Conservation (phyloP, 2,797 vertebrate species). For the Smutsia gigantea region DNA sequence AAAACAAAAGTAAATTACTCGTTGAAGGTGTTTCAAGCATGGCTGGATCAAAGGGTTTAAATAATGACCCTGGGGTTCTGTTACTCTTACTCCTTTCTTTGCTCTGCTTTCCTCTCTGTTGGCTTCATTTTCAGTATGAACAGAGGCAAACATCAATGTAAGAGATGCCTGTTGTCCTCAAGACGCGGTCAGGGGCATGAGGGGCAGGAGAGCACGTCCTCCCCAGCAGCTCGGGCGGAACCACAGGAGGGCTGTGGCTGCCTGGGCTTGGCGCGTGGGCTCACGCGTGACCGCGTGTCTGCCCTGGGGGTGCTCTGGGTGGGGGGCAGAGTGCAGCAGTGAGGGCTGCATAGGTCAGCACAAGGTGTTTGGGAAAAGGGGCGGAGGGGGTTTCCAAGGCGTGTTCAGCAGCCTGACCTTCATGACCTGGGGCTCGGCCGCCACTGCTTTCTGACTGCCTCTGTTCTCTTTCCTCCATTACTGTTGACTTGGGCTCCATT, state of each 20-base stretch:
- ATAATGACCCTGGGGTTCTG: not conserved
- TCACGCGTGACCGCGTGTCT: not conserved
- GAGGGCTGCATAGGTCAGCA: not conserved
- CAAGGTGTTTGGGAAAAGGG: not conserved
- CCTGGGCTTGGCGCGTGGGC: not conserved
- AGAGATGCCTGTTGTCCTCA: not conserved
- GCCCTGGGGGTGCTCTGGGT: not conserved
- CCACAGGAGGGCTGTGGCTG: not conserved
- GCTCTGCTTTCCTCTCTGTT: not conserved
- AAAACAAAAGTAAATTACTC: not conserved
- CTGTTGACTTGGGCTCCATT: not conserved
- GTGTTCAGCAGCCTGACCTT: fast-evolving
- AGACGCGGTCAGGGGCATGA: not conserved
- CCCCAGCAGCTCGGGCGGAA: not conserved
- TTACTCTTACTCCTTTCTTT: not conserved
- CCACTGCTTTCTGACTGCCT: not conserved
- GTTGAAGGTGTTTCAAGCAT: not conserved
- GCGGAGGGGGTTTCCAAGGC: not conserved
- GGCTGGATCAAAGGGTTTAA: not conserved
- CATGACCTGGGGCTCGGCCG: not conserved
- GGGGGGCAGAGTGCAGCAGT: not conserved
- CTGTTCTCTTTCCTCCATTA: not conserved
- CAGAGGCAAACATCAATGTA: not conserved
- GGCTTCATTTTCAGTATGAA: not conserved
- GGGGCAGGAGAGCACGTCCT: not conserved